Evolutionary conservation across 2,797 vertebrate species (phyloP).

Genomic region (Rallus crepitans): DNA sequence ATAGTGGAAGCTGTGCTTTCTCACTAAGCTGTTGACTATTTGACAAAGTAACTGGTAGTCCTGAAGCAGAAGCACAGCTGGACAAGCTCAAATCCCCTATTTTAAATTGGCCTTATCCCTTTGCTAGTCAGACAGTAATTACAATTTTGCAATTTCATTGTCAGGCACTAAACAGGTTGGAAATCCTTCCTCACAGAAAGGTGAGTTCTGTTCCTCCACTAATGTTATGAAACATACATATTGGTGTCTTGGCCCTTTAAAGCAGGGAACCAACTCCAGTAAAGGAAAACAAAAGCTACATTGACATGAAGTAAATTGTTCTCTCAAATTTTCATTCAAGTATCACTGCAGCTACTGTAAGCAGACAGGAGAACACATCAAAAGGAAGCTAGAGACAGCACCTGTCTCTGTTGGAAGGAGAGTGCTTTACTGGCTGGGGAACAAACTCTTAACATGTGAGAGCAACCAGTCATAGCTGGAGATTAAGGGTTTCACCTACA

Average conservation of each 20-base stretch:
- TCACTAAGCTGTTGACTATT: constrained; percentile 8
- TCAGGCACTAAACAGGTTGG: background rate
- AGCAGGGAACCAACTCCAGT: background rate
- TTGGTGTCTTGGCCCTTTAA: background rate
- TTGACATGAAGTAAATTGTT: background rate
- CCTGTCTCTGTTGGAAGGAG: background rate
- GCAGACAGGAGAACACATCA: background rate
- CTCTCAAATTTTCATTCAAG: background rate
- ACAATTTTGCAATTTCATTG: constrained; percentile 18
- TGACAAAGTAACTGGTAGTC: background rate
- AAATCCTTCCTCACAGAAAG: background rate
- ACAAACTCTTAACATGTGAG: background rate
- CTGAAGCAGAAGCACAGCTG: constrained; percentile 40
- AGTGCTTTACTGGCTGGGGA: background rate
- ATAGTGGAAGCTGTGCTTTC: background rate
- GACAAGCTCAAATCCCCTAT: constrained; percentile 33
- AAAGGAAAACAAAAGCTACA: background rate
- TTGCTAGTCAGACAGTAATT: constrained; percentile 1
- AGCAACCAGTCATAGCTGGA: background rate
- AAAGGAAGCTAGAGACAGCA: background rate
- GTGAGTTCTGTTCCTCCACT: background rate
- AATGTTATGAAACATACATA: background rate
- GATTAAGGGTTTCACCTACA: background rate
- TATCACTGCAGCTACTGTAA: background rate
- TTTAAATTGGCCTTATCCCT: constrained; percentile 44